phyloP scores from a whole-genome alignment of 2,113 vertebrate species.

The Trinectes maculatus region DNA sequence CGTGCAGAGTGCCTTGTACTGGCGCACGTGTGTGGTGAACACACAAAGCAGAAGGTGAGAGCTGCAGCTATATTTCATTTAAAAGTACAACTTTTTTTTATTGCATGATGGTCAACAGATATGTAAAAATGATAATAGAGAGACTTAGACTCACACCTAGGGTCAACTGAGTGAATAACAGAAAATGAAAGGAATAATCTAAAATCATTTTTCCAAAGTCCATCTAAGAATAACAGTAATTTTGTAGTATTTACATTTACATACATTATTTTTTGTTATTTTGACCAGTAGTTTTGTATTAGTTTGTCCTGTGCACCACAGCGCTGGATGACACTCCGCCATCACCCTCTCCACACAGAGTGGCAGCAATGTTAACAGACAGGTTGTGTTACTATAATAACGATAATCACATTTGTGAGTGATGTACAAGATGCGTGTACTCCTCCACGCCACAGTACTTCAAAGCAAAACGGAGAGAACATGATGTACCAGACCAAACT shows the following conservation, averaged over 20 bases:
- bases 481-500: not conserved
- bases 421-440: not conserved
- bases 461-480: not conserved
- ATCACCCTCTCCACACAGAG: too few species aligned
- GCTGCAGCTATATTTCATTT: not conserved
- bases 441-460: not conserved
- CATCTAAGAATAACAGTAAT: too few species aligned
- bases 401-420: not conserved
- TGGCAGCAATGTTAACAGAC: conserved; percentile 25
- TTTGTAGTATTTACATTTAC: too few species aligned
- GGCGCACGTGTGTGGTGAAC: not conserved
- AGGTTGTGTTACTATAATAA: conserved; percentile 22
- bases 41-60: not conserved
- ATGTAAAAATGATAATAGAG: too few species aligned
- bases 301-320: too few species aligned
- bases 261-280: not conserved
- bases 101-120: too few species aligned
- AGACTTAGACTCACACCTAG: too few species aligned
- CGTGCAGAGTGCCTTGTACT: not conserved
- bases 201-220: not conserved
- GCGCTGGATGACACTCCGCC: too few species aligned
- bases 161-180: too few species aligned
- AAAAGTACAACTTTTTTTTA: too few species aligned
- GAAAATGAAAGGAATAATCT: not conserved
- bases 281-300: not conserved